Conservation (phyloP, 2,797 vertebrate genomes). For the Psittacula derbiana region DNA sequence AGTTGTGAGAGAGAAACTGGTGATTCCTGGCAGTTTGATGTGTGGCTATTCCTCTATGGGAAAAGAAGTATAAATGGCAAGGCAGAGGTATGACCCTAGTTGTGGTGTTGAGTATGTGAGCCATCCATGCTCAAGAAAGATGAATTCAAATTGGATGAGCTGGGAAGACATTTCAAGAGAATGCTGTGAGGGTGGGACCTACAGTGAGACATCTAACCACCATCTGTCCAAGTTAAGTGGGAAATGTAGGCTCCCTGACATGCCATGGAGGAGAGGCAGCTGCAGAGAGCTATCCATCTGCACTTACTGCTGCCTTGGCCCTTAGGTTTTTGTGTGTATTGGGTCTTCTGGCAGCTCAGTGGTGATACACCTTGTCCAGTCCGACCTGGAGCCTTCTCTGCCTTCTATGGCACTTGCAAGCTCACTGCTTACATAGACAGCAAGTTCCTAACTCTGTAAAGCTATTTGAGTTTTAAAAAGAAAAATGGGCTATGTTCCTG, state of each 20-base stretch:
- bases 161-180: accelerated
- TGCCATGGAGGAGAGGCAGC: not conserved
- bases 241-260: not conserved
- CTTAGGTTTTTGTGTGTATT: accelerated
- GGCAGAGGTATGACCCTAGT: not conserved
- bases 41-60: not conserved
- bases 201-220: not conserved
- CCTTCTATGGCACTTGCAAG: not conserved
- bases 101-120: not conserved
- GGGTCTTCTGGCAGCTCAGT: accelerated
- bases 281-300: not conserved
- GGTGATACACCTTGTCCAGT: accelerated
- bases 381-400: not conserved
- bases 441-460: not conserved
- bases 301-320: not conserved
- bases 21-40: not conserved
- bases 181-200: not conserved
- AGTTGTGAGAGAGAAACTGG: not conserved
- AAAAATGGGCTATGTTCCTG: not conserved
- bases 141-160: not conserved
- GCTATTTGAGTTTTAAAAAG: not conserved
- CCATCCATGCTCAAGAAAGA: not conserved
- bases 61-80: not conserved
- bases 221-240: not conserved
- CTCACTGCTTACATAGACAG: not conserved